phyloP scores from a whole-genome alignment of 2,888 invertebrate species.

The Calephelis perditalis region DNA sequence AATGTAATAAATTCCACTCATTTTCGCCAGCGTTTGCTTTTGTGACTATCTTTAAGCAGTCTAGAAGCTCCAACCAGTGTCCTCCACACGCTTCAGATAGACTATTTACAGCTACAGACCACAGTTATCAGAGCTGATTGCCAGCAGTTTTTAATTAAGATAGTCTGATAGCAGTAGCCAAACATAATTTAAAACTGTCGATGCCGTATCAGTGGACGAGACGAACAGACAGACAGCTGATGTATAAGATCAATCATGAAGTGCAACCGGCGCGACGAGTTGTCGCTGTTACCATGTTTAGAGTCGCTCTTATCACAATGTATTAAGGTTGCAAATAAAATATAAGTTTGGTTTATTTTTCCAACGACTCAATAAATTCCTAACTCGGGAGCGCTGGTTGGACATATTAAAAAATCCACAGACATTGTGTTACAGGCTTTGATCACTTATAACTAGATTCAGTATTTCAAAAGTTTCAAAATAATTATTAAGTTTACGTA shows the following conservation, averaged over 20 bases:
- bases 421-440: constrained; percentile 41
- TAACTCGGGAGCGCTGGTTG: constrained; percentile 59
- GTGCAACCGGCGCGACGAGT: constrained; percentile 47
- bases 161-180: constrained; percentile 25
- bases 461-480: not conserved
- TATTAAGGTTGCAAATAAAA: not conserved
- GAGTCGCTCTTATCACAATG: constrained; percentile 10
- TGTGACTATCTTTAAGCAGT: too few relatives aligned
- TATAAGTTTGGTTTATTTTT: constrained; percentile 51
- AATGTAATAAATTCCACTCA: too few relatives aligned
- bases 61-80: too few relatives aligned
- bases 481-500: too few relatives aligned
- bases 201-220: constrained; percentile 34
- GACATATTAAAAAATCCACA: constrained; percentile 52
- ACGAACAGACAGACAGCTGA: constrained; percentile 63
- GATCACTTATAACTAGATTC: not conserved
- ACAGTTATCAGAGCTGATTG: constrained; percentile 15
- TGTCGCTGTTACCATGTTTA: constrained; percentile 30
- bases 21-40: too few relatives aligned
- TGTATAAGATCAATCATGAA: constrained; percentile 63
- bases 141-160: constrained; percentile 24
- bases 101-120: not conserved
- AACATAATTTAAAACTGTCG: constrained; percentile 28
- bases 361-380: constrained; percentile 70
- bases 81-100: too few relatives aligned